Conservation (phyloP, 2,888 invertebrate genomes). For the Eupelmus urozonus region DNA sequence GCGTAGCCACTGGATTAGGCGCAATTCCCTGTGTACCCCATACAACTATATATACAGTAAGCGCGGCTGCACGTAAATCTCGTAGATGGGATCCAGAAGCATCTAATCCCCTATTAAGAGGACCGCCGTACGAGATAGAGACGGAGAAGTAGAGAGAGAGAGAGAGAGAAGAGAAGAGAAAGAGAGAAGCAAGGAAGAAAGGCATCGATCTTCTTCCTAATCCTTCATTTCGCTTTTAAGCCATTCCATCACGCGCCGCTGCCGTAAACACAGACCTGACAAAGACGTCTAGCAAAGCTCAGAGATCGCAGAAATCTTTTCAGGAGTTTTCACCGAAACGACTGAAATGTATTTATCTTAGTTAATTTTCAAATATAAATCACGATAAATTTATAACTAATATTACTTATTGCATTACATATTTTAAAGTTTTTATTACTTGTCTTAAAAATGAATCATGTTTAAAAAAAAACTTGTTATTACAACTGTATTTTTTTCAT, state of each 20-base stretch:
- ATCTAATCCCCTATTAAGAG: conserved; percentile 58
- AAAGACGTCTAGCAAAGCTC: not conserved
- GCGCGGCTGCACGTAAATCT: conserved; percentile 46
- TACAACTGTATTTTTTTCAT: no score
- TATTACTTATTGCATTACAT: no score
- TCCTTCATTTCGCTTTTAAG: conserved; percentile 53
- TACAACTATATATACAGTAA: conserved; percentile 23
- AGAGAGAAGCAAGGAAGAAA: not conserved
- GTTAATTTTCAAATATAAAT: no score
- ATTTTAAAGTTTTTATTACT: no score
- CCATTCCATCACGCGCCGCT: conserved; percentile 36
- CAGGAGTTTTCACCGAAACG: not conserved
- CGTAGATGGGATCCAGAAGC: conserved; percentile 46
- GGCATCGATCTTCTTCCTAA: conserved; percentile 47
- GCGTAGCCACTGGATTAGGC: conserved; percentile 43
- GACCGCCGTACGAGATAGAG: conserved; percentile 36
- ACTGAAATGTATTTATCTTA: no score
- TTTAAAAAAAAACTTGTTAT: no score
- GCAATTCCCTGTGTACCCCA: not conserved
- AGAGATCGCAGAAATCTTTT: not conserved
- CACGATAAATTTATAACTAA: no score
- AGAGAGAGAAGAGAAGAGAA: not conserved
- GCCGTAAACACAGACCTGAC: not conserved
- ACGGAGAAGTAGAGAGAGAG: not conserved
- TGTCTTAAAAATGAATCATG: no score